Evolutionary conservation across 1,140 invertebrate species (phyloP).

Genomic region (Pseudomyrmex cubaensis): DNA sequence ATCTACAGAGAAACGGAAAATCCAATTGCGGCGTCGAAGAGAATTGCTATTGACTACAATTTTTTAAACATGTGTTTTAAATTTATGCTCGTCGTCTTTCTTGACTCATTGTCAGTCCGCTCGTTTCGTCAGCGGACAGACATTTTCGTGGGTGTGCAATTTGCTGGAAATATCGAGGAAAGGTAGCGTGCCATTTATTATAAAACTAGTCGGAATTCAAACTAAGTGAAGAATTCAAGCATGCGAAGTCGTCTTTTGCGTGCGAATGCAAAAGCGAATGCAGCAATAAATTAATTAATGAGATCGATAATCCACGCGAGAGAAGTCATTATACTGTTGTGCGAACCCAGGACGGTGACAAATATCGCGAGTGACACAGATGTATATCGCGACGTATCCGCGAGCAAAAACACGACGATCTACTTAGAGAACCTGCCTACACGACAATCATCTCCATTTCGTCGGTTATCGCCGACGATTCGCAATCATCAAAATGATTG

Average conservation of each 20-base stretch:
- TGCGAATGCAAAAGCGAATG: slow-evolving; percentile 5
- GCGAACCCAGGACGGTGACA: slow-evolving; percentile 51
- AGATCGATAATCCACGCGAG: background rate
- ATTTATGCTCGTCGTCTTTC: background rate
- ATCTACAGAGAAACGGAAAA: background rate
- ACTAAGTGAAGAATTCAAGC: slow-evolving; percentile 13
- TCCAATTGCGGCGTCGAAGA: background rate
- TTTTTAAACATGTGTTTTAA: background rate
- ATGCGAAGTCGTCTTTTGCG: slow-evolving; percentile 3
- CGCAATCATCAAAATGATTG: slow-evolving; percentile 84
- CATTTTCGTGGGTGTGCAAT: slow-evolving; percentile 24
- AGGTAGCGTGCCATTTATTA: slow-evolving; percentile 1
- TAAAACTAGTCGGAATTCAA: background rate
- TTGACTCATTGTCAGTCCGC: background rate
- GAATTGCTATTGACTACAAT: background rate
- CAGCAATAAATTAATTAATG: slow-evolving; percentile 4
- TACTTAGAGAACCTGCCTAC: slow-evolving; percentile 82
- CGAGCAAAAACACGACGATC: slow-evolving; percentile 65
- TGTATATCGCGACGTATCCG: slow-evolving; percentile 73
- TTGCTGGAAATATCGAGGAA: slow-evolving; percentile 36
- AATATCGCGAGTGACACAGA: slow-evolving; percentile 80
- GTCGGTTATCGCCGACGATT: slow-evolving; percentile 80
- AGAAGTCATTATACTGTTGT: slow-evolving; percentile 5
- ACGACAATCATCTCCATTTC: slow-evolving; percentile 83
- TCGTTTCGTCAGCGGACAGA: slow-evolving; percentile 20